phyloP scores from a whole-genome alignment of 2,113 vertebrate species.

The Phodopus roborovskii region DNA sequence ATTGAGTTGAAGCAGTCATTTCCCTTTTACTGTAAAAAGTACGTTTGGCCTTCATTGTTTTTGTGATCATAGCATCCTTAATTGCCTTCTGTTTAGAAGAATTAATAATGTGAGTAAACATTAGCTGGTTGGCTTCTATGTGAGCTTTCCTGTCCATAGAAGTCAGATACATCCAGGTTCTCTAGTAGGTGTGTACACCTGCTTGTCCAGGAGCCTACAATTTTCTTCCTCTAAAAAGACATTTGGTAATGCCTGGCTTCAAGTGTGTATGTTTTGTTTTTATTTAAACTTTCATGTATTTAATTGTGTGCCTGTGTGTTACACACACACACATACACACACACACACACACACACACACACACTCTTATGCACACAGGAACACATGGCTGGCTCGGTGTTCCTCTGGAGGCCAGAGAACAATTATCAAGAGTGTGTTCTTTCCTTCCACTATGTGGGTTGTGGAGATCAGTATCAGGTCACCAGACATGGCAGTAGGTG shows the following conservation, averaged over 20 bases:
- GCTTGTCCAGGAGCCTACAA: background rate
- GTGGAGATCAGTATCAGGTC: background rate
- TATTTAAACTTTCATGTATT: background rate
- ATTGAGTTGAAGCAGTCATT: background rate
- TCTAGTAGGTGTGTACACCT: constrained; percentile 56
- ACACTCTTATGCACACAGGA: background rate
- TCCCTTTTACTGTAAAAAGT: background rate
- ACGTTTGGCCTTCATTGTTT: constrained; percentile 28
- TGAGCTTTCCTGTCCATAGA: constrained; percentile 59
- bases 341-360: background rate
- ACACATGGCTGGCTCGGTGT: background rate
- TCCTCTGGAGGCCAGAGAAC: background rate
- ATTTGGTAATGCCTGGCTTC: background rate
- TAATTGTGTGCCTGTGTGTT: background rate
- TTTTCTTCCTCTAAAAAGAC: background rate
- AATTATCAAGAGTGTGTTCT: background rate
- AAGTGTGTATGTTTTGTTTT: background rate
- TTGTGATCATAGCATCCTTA: constrained; percentile 38
- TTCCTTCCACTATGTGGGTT: background rate
- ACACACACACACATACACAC: background rate
- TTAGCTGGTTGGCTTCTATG: constrained; percentile 26
- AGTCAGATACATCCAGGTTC: constrained; percentile 21
- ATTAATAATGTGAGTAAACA: background rate
- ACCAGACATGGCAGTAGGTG: background rate
- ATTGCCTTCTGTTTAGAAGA: background rate